Base-by-base conservation (phyloP, 2,888 invertebrate species). In the Dicyrtoma fusca region DNA sequence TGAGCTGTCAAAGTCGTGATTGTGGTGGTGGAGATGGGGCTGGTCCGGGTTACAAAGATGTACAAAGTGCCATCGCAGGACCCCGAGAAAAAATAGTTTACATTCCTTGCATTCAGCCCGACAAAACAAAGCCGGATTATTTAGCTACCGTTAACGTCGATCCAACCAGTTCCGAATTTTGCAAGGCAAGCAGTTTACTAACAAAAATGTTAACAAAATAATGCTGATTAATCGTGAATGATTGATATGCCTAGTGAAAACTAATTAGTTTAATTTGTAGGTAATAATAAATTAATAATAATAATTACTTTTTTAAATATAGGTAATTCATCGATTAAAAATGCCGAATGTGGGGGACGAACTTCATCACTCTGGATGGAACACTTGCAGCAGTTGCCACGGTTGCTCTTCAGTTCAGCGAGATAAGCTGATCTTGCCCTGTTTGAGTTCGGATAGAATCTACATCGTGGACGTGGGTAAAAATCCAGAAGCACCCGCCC, bases 341-440 rank as follows among this genome's bases (percentile, higher is more conserved):
- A 91, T 96, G 81, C 91, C 90, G 10, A 84, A 90, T 75, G 84
- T 86, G 3, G 91, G 90, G 0, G 94, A 98, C 82, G 98, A 98
- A 83, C 84, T 98, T 0, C 98, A 98, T 83, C 98, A 98, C 83
- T 90, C 91, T 53, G 97, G 97, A 0, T 98, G 97, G 97, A 97
- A 98, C 83, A 90, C 94, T 0, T 98, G 98, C 83, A 95, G 95
- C 97, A 97, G 83, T 83, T 97, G 97, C 83, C 88, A 65, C 17
- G 72, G 69, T 1, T 42, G 51, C 14, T 62, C 69, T 62, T 19
- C 45, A 1, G 74, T 74, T 8, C 69, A 72, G 26, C 87, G 97
- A 23, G 88, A 94, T 83, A 89, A 91, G 55, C 85, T 98, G 47
- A 88, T 98, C 6, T 83, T 97, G 74, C 97, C 97, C 0, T 88